phyloP scores from a whole-genome alignment of 2,888 invertebrate species.

The Acheta domesticus region DNA sequence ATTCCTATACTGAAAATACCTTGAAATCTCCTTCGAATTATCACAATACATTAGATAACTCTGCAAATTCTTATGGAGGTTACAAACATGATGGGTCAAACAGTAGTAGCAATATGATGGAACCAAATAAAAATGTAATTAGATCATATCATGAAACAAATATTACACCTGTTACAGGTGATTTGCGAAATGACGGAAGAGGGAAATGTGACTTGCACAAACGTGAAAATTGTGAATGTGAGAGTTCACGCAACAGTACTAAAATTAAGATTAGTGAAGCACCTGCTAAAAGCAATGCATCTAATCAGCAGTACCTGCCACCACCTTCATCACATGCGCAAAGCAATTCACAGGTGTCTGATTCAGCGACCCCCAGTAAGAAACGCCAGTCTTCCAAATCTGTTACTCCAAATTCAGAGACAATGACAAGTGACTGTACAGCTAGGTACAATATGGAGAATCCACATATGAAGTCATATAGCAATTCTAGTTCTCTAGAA shows the following conservation, averaged over 20 bases:
- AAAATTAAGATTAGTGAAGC: slow-evolving; percentile 35
- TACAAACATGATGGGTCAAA: not conserved
- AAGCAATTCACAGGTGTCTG: not conserved
- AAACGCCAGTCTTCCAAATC: slow-evolving; percentile 18
- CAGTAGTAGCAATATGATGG: not conserved
- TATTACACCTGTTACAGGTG: not conserved
- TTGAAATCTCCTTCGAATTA: slow-evolving; percentile 20
- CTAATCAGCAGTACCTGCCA: slow-evolving; percentile 5
- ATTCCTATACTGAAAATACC: not conserved
- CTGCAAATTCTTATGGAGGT: not conserved
- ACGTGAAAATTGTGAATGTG: slow-evolving; percentile 25
- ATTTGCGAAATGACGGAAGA: not conserved
- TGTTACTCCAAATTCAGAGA: not conserved
- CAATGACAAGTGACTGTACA: not conserved
- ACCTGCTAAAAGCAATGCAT: slow-evolving; percentile 21
- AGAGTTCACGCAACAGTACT: slow-evolving; percentile 28
- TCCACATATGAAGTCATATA: not conserved
- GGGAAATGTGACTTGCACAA: not conserved
- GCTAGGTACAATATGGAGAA: not conserved
- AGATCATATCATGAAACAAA: not conserved
- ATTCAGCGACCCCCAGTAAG: not conserved
- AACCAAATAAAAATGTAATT: slow-evolving; percentile 10
- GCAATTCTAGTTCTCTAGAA: not conserved
- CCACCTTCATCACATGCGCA: not conserved
- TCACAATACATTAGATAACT: not conserved